Base-by-base conservation (phyloP, 2,113 vertebrate species). In the Aspiorhynchus laticeps region DNA sequence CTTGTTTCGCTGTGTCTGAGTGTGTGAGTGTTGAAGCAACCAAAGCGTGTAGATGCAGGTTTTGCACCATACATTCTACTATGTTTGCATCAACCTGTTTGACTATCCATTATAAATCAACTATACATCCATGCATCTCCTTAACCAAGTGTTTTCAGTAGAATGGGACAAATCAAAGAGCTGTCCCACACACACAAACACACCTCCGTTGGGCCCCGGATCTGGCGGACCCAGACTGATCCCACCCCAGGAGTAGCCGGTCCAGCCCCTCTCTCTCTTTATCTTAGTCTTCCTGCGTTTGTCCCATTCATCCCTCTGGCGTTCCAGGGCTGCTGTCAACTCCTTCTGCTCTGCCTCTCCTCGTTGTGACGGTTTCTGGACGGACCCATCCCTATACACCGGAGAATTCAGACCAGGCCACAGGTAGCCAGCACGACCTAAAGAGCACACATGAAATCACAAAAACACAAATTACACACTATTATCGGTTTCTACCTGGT, bases 361-460 rank as follows among this genome's bases (percentile, higher is more conserved):
- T 21, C 98, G 89, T 0, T 93, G 95, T 46, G 86, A 41, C 59
- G 98, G 89, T 53, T 38, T 24, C 92, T 95, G 96, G 15, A 95
- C 0, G 0, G 1, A 67, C 15, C 96, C 96, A 15, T 91, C 92
- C 90, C 90, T 95, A 61, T 95, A 0, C 19, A 99, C n/a, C 0
- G 96, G 95, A 31, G 87, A 4, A 79, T 99, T 99, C 41, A 99
- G 94, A 12, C 98, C 98, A 12, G 97, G 98, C 98, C 98, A 99
- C 59, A 99, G 95, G 88, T 95, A 97, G 46, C 98, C 98, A 19
- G 88, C 96, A 5, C 87, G 95, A 67, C 98, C 98, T 99, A 88
- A 26, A 69, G 24, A 33, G 31, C 12, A 21, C 2, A 33, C n/a
- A 63, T 46, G 26, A 36, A 38, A 9, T 17, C 51, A 75, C 5